Evolutionary conservation across 2,888 invertebrate species (phyloP), one percentile per base, ranked within the genome.

Genomic region (Oscheius myriophilus): DNA sequence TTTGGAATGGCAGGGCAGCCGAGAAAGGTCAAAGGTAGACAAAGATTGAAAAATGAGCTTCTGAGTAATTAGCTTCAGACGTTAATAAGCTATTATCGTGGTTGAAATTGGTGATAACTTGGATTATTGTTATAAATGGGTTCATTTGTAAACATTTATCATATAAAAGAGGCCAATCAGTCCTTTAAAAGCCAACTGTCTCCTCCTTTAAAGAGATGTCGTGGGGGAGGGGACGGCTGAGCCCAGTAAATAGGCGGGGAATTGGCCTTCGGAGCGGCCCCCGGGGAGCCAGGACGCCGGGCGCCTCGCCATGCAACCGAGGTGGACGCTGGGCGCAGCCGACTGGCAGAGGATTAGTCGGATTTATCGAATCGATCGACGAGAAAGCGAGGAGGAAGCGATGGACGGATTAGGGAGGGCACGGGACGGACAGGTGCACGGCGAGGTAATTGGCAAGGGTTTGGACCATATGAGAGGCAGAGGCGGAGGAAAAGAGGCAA

Each of bases 181-280:
- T n/a, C n/a, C n/a, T 33, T 9, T 6, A 33, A 33, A 9, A 33
- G 33, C 33, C 33, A 33, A 33, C 33, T 33, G 33, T 33, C 3
- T 9, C 33, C 33, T 33, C 33, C n/a, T n/a, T n/a, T n/a, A 9
- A 33, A 33, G 9, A 33, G 33, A 33, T n/a, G n/a, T n/a, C n/a
- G n/a, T n/a, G 33, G 33, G 4, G 26, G 23, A 23, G 26, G 23
- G 14, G 53, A 21, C 53, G 53, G 26, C 26, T 23, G 53, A 46
- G 49, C 39, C 39, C 61, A 33, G 61, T 61, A 61, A 61, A 61
- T 46, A 33, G 61, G 26, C 49, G 49, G n/a, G 26, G 39, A 61
- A 61, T 61, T 61, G 61, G 49, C 23, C 57, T 23, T n/a, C 41
- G 39, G 57, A 57, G 41, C 26, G 42, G 21, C 21, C 42, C 9